These are phyloP conservation scores for Tetrao urogallus DNA, from an alignment of 2,113 vertebrate species.

Conservation along the genomic window DNA sequence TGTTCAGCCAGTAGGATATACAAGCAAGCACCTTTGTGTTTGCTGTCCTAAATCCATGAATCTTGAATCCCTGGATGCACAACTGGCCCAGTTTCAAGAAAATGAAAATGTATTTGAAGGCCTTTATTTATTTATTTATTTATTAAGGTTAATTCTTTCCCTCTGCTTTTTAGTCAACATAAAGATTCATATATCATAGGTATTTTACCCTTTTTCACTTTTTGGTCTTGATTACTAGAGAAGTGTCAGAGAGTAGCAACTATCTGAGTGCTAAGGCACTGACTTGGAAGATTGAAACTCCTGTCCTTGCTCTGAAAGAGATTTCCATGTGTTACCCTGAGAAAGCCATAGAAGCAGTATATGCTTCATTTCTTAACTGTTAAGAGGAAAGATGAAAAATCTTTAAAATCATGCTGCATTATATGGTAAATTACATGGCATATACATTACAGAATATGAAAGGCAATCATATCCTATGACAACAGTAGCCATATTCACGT, in stretches of 20 bases:
- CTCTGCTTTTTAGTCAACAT: constrained; percentile 2
- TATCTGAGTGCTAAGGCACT: constrained; percentile 17
- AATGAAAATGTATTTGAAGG: not conserved
- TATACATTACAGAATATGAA: not conserved
- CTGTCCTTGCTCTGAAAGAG: constrained; percentile 47
- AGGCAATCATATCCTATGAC: constrained; percentile 32
- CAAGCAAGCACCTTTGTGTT: constrained; percentile 34
- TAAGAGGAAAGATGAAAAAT: constrained; percentile 56
- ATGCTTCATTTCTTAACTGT: constrained; percentile 20
- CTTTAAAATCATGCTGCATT: constrained; percentile 40
- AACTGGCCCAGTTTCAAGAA: constrained; percentile 53
- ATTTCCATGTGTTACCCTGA: constrained; percentile 32
- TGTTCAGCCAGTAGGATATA: constrained; percentile 21
- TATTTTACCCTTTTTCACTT: constrained; percentile 29
- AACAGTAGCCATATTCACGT: constrained; percentile 25
- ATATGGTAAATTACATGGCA: constrained; percentile 27
- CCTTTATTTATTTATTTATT: too few species aligned
- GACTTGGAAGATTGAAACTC: constrained; percentile 56
- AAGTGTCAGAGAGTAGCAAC: constrained; percentile 22
- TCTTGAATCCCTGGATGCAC: constrained; percentile 40
- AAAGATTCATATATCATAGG: not conserved
- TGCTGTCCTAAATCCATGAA: constrained; percentile 68
- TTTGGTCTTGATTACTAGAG: constrained; percentile 39
- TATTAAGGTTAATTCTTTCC: constrained; percentile 6
- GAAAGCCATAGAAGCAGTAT: not conserved